Evolutionary conservation across 2,113 vertebrate genomes (phyloP).

Genomic region (Lophochroa leadbeateri): DNA sequence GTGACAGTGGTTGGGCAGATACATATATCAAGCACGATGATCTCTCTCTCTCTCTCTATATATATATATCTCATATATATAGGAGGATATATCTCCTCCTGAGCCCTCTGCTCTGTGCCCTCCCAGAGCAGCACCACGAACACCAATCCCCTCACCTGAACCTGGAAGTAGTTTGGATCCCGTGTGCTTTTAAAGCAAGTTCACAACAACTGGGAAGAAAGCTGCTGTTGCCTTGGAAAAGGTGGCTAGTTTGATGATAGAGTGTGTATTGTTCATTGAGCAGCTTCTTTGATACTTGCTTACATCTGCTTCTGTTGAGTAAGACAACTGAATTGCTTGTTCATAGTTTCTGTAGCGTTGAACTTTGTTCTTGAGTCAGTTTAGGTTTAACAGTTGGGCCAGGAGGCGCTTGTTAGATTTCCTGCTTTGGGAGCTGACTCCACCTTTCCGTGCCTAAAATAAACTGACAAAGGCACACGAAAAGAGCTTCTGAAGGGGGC

Average conservation of each 20-base stretch:
- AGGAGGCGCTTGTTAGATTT: background rate
- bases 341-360: background rate
- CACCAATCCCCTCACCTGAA: background rate
- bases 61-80: too few species aligned
- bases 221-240: background rate
- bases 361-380: background rate
- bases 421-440: background rate
- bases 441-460: background rate
- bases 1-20: background rate
- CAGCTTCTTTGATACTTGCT: background rate
- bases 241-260: background rate
- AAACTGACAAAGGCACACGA: background rate
- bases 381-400: background rate
- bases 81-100: background rate
- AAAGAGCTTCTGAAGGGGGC: background rate
- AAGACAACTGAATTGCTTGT: background rate
- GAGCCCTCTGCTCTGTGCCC: background rate
- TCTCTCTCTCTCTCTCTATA: too few species aligned
- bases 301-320: background rate
- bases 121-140: background rate
- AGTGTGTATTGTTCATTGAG: background rate
- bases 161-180: too few species aligned
- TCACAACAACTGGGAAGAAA: accelerated
- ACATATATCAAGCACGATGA: background rate
- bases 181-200: background rate